Percentiles rank a stretch among this genome's conserved stretches.
phyloP scores from a whole-genome alignment of 2,797 vertebrate species.

The Phyllotis vaccarum region DNA sequence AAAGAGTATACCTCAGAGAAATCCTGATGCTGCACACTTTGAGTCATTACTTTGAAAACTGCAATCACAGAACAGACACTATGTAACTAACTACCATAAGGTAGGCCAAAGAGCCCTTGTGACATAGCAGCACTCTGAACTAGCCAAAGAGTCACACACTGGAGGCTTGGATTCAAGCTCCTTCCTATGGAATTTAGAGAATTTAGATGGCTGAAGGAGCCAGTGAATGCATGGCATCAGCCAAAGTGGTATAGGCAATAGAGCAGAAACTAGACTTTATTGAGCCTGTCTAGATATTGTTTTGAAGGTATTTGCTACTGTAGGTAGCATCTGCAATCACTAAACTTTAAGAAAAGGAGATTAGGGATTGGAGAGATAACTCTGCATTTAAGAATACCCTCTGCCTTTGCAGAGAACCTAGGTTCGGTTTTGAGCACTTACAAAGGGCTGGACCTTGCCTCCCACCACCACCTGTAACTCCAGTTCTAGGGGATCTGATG shows the following conservation, averaged over 20 bases:
- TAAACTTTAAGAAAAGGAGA: slow-evolving; percentile 1
- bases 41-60: slow-evolving; percentile 42
- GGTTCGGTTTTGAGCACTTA: neutral
- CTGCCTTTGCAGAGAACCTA: neutral
- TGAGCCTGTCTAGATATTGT: neutral
- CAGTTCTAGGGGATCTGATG: neutral
- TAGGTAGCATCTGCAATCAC: neutral
- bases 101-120: neutral
- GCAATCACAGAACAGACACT: neutral
- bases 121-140: slow-evolving; percentile 12
- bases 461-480: neutral
- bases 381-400: neutral
- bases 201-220: slow-evolving; percentile 79
- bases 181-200: slow-evolving; percentile 79
- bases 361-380: neutral
- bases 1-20: neutral
- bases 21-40: slow-evolving; percentile 57
- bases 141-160: slow-evolving; percentile 63
- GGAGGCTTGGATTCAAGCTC: slow-evolving; percentile 73
- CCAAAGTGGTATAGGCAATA: neutral
- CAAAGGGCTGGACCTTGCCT: neutral
- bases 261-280: neutral
- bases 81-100: neutral
- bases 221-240: neutral
- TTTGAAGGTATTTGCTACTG: neutral